Evolutionary conservation across 2,888 invertebrate species (phyloP).

Genomic region (Agriotes lineatus): DNA sequence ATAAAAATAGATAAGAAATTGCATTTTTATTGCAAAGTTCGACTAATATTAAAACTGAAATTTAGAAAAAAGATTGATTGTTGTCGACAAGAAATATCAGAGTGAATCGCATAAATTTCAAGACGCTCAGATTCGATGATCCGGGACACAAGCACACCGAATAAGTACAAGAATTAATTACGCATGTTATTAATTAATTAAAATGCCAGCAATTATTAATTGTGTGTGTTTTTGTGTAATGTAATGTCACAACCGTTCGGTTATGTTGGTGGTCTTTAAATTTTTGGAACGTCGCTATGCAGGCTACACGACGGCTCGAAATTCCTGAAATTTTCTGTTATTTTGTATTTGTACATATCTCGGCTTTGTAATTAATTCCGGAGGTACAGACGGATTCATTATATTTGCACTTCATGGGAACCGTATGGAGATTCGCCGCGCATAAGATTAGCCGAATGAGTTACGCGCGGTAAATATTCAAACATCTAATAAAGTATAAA

Average conservation of each 20-base stretch:
- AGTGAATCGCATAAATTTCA: neutral
- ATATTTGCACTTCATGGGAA: neutral
- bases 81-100: too few species aligned
- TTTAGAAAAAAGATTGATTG: too few species aligned
- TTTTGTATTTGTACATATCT: constrained; percentile 24
- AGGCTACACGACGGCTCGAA: constrained; percentile 18
- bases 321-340: constrained; percentile 35
- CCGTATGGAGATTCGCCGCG: neutral
- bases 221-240: constrained; percentile 40
- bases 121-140: constrained; percentile 16
- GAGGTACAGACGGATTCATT: neutral
- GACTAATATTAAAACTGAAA: too few species aligned
- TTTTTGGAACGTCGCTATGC: constrained; percentile 34
- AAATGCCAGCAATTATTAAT: constrained; percentile 43
- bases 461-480: neutral
- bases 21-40: too few species aligned
- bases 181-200: constrained; percentile 42
- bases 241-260: constrained; percentile 32
- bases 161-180: constrained; percentile 40
- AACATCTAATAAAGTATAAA: neutral
- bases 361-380: constrained; percentile 8
- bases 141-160: constrained; percentile 16
- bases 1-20: too few species aligned
- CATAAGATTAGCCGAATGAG: neutral
- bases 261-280: constrained; percentile 39